These are phyloP conservation scores for Myrmecophaga tridactyla DNA, from an alignment of 2,113 vertebrate genomes.

Conservation along the genomic window DNA sequence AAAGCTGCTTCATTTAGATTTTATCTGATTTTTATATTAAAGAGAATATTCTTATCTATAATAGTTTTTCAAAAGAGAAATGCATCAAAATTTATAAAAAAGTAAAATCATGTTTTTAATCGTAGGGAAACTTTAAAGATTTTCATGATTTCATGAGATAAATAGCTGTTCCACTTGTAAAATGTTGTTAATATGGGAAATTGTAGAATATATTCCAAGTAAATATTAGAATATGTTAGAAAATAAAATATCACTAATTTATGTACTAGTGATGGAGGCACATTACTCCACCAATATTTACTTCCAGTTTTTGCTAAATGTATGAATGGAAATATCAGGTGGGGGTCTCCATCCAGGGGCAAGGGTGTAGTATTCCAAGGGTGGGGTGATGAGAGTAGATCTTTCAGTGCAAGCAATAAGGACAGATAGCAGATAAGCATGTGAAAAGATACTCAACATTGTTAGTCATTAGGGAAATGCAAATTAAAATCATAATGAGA, in stretches of 20 bases:
- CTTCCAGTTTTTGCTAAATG: neutral
- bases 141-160: neutral
- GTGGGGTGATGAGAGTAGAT: neutral
- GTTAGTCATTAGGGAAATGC: neutral
- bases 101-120: neutral
- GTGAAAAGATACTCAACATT: neutral
- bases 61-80: neutral
- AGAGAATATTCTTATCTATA: neutral
- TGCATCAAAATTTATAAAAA: neutral
- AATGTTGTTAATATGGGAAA: neutral
- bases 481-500: neutral
- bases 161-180: neutral
- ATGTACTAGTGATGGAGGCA: neutral
- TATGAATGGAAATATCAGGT: neutral
- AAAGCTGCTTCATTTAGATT: neutral
- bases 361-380: neutral
- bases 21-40: slow-evolving; percentile 39
- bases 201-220: neutral
- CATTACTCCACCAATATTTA: neutral
- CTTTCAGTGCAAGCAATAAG: neutral
- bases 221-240: neutral
- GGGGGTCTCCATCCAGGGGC: neutral
- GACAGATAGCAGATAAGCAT: neutral
- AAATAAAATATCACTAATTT: neutral
- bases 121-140: neutral